Evolutionary conservation across 2,113 vertebrate genomes (phyloP).

Genomic region (Chaenogobius annularis): DNA sequence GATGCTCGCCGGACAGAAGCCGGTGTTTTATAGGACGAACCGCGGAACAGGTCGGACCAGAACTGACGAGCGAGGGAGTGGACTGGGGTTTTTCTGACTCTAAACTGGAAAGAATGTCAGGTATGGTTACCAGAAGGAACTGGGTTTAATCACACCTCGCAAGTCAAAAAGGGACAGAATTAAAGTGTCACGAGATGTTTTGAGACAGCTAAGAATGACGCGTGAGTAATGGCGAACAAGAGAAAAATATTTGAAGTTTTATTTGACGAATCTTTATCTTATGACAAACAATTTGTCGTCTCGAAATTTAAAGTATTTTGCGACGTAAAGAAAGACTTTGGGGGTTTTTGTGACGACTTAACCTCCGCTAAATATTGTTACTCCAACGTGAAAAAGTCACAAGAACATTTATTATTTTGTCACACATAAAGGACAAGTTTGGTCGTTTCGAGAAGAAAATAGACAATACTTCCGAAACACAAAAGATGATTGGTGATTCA

Average conservation of each 20-base stretch:
- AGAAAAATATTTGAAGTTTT: background rate
- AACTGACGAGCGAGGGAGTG: slow-evolving; percentile 15
- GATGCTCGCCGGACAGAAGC: background rate
- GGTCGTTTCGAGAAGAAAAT: too few relatives aligned
- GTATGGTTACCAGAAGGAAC: background rate
- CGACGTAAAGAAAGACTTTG: too few relatives aligned
- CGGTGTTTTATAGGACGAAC: slow-evolving; percentile 37
- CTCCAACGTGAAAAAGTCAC: too few relatives aligned
- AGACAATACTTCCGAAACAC: too few relatives aligned
- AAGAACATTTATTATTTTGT: too few relatives aligned
- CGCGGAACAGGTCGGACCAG: background rate
- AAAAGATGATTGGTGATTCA: too few relatives aligned
- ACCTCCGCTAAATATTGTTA: too few relatives aligned
- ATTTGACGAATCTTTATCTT: background rate
- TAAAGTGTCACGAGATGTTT: background rate
- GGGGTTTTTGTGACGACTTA: too few relatives aligned
- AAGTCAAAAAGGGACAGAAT: background rate
- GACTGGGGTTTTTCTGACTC: background rate
- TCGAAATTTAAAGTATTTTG: too few relatives aligned
- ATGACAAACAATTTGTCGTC: background rate
- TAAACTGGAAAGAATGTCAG: slow-evolving; percentile 13
- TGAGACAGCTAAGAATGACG: background rate
- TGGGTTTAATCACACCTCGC: too few relatives aligned
- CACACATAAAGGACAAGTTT: too few relatives aligned
- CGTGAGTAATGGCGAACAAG: background rate